Evolutionary conservation across 2,797 vertebrate species (phyloP).

Genomic region (Hipposideros larvatus): DNA sequence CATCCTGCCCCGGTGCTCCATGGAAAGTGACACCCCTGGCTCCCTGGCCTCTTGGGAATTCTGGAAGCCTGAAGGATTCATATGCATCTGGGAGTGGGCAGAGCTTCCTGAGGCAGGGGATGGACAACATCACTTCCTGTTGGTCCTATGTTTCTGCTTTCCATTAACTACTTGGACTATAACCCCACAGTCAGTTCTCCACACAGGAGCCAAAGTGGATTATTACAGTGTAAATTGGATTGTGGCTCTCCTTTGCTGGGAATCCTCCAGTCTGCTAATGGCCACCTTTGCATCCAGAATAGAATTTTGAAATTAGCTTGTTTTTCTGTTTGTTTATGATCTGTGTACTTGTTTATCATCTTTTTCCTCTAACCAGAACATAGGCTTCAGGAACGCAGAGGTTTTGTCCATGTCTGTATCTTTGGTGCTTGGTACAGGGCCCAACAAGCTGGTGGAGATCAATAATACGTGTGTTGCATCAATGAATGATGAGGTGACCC

Average conservation of each 20-base stretch:
- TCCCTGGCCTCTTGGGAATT: background rate
- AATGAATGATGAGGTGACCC: background rate
- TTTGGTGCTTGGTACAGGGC: background rate
- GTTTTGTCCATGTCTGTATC: background rate
- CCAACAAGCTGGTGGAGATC: background rate
- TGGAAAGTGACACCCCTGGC: background rate
- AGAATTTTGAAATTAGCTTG: conserved; percentile 45
- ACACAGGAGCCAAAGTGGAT: background rate
- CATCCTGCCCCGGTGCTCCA: background rate
- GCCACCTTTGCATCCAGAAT: background rate
- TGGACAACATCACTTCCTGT: background rate
- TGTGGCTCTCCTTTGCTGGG: background rate
- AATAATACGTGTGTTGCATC: background rate
- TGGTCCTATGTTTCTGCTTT: background rate
- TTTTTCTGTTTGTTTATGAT: background rate
- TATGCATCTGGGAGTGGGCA: background rate
- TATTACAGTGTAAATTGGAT: background rate
- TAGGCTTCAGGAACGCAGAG: background rate
- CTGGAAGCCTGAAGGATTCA: background rate
- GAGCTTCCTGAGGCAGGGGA: background rate
- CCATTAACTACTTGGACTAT: background rate
- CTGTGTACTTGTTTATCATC: background rate
- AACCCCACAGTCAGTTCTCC: background rate
- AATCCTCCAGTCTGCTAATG: background rate
- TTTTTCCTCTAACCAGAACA: conserved; percentile 9